Conservation (phyloP, 2,113 vertebrate genomes). For the Microtus montanus region DNA sequence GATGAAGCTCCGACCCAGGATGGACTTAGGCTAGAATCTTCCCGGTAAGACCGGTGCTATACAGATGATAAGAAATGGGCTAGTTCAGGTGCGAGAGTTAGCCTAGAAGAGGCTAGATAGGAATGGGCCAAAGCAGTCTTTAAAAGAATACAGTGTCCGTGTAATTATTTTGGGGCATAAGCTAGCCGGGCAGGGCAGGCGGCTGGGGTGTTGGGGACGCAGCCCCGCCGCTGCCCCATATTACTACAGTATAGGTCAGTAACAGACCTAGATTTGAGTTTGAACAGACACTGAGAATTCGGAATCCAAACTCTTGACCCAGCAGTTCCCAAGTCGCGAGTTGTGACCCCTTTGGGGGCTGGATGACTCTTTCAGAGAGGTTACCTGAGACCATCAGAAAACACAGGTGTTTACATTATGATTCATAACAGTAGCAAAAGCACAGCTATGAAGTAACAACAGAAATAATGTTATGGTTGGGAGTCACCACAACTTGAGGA, state of each 20-base stretch:
- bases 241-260: not conserved
- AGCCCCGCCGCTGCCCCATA: too few relatives aligned
- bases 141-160: too few relatives aligned
- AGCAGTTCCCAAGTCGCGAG: not conserved
- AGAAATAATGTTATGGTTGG: not conserved
- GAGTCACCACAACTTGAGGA: not conserved
- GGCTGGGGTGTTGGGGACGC: too few relatives aligned
- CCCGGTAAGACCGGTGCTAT: too few relatives aligned
- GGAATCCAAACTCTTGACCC: not conserved
- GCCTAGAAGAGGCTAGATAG: too few relatives aligned
- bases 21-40: too few relatives aligned
- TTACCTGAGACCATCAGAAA: not conserved
- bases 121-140: too few relatives aligned
- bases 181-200: too few relatives aligned
- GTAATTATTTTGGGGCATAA: too few relatives aligned
- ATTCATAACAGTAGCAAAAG: not conserved
- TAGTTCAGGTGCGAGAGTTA: too few relatives aligned
- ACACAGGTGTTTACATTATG: not conserved
- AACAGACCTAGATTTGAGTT: not conserved
- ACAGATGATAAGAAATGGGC: too few relatives aligned
- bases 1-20: too few relatives aligned
- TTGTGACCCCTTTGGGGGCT: not conserved
- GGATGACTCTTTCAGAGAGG: not conserved
- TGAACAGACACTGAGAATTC: not conserved
- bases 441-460: not conserved